Evolutionary conservation across 2,888 invertebrate genomes (phyloP).

Genomic region (Meandrusa payeni): DNA sequence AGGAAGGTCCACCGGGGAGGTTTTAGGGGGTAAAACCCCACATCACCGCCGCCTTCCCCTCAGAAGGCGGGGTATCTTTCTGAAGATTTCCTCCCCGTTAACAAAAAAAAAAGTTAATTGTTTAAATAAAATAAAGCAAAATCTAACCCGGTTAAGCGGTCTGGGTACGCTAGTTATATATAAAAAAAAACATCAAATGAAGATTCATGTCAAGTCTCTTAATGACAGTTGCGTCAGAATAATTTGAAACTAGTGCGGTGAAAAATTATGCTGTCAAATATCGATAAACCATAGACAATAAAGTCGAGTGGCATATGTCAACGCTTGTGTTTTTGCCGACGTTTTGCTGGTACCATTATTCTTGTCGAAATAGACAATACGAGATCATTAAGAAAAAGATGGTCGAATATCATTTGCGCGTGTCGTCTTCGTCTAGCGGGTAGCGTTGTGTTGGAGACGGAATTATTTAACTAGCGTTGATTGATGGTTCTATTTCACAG

Average conservation of each 20-base stretch:
- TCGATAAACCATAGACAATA: constrained; percentile 4
- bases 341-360: constrained; percentile 15
- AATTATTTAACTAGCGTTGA: constrained; percentile 18
- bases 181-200: too few relatives aligned
- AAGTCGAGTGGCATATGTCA: constrained; percentile 13
- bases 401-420: constrained; percentile 17
- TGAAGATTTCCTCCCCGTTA: too few relatives aligned
- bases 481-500: constrained; percentile 9
- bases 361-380: constrained; percentile 15
- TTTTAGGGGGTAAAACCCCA: too few relatives aligned
- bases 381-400: constrained; percentile 17
- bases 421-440: background rate
- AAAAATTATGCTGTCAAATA: constrained; percentile 4
- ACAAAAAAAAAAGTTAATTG: too few relatives aligned
- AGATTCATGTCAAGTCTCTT: too few relatives aligned
- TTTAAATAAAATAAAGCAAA: too few relatives aligned
- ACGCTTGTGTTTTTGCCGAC: constrained; percentile 10
- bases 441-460: constrained; percentile 16
- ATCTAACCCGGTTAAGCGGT: too few relatives aligned
- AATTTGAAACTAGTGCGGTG: background rate
- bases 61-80: too few relatives aligned
- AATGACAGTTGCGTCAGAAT: too few relatives aligned
- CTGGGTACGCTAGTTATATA: too few relatives aligned
- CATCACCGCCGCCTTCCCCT: too few relatives aligned
- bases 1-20: too few relatives aligned